Conservation (phyloP, 2,888 invertebrate genomes). For the Ecdyonurus torrentis region DNA sequence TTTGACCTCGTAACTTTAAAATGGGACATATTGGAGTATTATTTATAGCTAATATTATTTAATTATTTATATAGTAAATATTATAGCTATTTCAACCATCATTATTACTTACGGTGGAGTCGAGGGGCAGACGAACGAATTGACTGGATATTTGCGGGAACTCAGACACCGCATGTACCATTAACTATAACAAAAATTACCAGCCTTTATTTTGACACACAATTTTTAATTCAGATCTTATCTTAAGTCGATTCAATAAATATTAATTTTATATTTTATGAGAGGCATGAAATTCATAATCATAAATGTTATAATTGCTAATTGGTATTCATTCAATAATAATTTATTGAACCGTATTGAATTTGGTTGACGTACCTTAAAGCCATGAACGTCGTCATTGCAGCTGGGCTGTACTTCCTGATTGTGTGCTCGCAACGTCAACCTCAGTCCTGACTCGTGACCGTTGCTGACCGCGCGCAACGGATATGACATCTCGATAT, state of each 20-base stretch:
- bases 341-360: not conserved
- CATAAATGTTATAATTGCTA: not conserved
- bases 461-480: not conserved
- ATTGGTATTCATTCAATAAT: not conserved
- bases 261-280: no score
- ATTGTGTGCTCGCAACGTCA: not conserved
- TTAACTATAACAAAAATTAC: not conserved
- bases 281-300: no score
- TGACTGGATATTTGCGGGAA: not conserved
- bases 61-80: no score
- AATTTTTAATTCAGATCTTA: no score
- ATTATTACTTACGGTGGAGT: not conserved
- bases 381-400: not conserved
- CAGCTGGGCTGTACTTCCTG: not conserved
- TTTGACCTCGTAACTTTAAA: no score
- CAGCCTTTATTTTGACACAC: no score
- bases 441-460: not conserved
- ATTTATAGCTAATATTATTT: no score
- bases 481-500: not conserved
- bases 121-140: not conserved
- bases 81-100: no score
- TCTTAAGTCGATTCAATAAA: no score
- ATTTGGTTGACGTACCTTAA: not conserved
- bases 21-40: no score
- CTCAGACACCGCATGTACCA: not conserved